Conservation (phyloP, 2,797 vertebrate genomes). For the Gobio occitaniae region DNA sequence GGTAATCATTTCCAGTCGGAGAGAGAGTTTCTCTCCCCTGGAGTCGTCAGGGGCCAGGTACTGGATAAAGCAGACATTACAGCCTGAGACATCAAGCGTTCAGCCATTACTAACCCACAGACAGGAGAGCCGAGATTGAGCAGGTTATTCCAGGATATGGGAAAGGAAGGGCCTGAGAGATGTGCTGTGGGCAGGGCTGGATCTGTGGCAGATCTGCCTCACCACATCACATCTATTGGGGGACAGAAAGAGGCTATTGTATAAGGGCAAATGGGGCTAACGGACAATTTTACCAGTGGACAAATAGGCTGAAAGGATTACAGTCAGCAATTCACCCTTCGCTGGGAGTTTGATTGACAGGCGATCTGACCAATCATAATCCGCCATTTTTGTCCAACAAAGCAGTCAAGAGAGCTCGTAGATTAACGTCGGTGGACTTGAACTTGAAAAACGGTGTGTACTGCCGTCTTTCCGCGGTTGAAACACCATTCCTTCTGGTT, state of each 20-base stretch:
- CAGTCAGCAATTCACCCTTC: too few species aligned
- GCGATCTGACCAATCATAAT: too few species aligned
- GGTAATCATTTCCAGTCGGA: conserved; percentile 14
- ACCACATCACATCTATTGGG: neutral
- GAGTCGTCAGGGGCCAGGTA: conserved; percentile 14
- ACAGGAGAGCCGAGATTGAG: neutral
- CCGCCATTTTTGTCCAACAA: too few species aligned
- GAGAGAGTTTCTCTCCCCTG: neutral
- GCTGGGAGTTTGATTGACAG: too few species aligned
- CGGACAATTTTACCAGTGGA: neutral
- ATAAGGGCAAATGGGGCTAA: conserved; percentile 4
- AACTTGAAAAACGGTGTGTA: too few species aligned
- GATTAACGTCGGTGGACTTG: too few species aligned
- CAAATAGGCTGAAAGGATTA: conserved; percentile 7
- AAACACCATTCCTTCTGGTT: too few species aligned
- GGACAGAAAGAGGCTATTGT: neutral
- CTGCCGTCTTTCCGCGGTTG: too few species aligned
- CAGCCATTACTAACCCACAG: conserved; percentile 35
- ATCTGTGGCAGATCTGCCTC: conserved; percentile 26
- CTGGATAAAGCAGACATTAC: conserved; percentile 30
- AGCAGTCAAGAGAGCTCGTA: too few species aligned
- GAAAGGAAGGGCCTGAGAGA: neutral
- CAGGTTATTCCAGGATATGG: conserved; percentile 10
- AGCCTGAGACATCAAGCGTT: conserved; percentile 17
- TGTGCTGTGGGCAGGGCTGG: neutral